Percentiles rank a stretch among this genome's conserved stretches.
Conservation (phyloP, 2,797 vertebrate species). For the Muscicapa striata region DNA sequence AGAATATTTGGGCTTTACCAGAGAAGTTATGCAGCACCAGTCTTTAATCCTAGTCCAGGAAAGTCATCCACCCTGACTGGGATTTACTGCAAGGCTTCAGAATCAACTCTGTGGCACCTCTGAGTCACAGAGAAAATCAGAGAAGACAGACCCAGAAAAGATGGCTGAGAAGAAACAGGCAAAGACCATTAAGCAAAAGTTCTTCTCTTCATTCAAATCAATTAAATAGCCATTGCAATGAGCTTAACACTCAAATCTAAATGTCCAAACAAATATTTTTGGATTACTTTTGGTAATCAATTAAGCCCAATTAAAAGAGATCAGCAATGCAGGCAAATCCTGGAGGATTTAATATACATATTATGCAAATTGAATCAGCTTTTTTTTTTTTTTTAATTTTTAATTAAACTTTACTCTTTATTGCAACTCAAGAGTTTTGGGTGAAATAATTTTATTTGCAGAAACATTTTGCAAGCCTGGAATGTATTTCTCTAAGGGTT, state of each 20-base stretch:
- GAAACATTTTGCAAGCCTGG: not conserved
- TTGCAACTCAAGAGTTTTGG: not conserved
- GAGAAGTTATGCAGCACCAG: not conserved
- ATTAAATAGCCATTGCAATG: not conserved
- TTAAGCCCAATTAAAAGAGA: not conserved
- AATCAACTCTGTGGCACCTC: not conserved
- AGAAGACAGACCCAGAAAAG: too few species aligned
- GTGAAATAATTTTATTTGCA: not conserved
- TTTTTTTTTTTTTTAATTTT: not conserved
- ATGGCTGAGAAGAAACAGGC: not conserved
- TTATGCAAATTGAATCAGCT: not conserved
- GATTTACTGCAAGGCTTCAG: not conserved
- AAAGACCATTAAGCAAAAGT: not conserved
- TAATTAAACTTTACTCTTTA: not conserved
- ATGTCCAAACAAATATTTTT: not conserved
- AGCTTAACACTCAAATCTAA: not conserved
- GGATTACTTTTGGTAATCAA: not conserved
- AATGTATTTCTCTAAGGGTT: not conserved
- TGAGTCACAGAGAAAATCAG: not conserved
- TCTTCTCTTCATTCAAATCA: not conserved
- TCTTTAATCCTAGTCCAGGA: not conserved
- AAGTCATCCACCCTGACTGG: not conserved
- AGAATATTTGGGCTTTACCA: not conserved
- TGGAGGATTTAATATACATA: not conserved
- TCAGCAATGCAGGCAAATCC: not conserved